These are phyloP conservation scores for Hycleus cichorii DNA, from an alignment of 1,140 invertebrate genomes.

Conservation along the genomic window DNA sequence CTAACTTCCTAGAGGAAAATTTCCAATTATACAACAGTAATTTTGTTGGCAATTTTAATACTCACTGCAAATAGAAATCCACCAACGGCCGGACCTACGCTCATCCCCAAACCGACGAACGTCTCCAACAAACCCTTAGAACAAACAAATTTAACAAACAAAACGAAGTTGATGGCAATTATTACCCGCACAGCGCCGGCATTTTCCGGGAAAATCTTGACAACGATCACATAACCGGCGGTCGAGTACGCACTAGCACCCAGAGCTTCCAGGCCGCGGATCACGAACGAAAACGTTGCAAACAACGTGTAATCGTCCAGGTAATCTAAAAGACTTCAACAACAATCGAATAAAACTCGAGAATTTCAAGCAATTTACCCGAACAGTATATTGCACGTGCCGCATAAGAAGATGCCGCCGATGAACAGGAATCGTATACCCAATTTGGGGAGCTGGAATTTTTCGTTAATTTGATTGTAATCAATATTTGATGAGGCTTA, in stretches of 20 bases:
- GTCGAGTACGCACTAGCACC: constrained; percentile 68
- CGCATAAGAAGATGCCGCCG: constrained; percentile 54
- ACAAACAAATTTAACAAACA: constrained; percentile 8
- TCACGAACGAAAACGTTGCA: constrained; percentile 59
- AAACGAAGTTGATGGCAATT: constrained; percentile 16
- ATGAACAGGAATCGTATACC: constrained; percentile 61
- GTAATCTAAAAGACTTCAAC: neutral
- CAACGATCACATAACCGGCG: constrained; percentile 65
- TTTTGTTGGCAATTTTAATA: neutral
- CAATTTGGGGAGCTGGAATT: constrained; percentile 51
- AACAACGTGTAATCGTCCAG: constrained; percentile 55
- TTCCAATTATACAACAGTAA: neutral
- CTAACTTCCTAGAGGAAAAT: constrained; percentile 56
- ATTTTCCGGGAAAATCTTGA: constrained; percentile 67
- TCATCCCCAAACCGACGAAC: constrained; percentile 69
- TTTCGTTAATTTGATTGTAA: neutral
- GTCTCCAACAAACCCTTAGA: constrained; percentile 64
- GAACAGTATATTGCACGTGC: constrained; percentile 56
- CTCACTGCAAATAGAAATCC: constrained; percentile 67
- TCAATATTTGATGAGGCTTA: constrained; percentile 42
- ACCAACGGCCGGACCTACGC: constrained; percentile 69
- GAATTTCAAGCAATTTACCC: constrained; percentile 44
- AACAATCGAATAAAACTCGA: too few relatives aligned
- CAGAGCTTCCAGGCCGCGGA: constrained; percentile 63
- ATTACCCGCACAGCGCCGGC: constrained; percentile 62